Evolutionary conservation across 2,888 invertebrate genomes (phyloP), one percentile per base, ranked within the genome.

Genomic region (Lypha dubia): DNA sequence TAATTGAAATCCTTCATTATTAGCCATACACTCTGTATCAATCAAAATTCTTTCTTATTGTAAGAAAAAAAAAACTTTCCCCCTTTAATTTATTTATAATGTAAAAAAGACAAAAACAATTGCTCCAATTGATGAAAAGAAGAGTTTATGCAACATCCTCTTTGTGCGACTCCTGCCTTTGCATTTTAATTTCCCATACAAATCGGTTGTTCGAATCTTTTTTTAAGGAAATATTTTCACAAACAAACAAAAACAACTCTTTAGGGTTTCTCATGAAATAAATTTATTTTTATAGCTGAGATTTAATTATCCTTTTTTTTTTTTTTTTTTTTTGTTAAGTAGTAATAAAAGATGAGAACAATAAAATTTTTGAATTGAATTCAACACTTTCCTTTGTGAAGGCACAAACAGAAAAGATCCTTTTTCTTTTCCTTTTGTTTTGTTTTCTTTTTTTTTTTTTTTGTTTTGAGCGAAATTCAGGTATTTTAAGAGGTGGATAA

Each of bases 281-380:
- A 56, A 44, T 70, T 70, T 20, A 20, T 70, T 56, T 56, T 46
- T 28, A 56, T 17, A 28, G 44, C 70, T 17, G 41, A 56, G 63
- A 75, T 49, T 75, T 75, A 63, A 41, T 75, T 75, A 63, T 63
- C 24, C 74, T 51, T 53, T 74, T 63, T 38, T 74, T 9, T n/a
- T n/a, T n/a, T n/a, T n/a, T n/a, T n/a, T n/a, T n/a, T n/a, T n/a
- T n/a, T n/a, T n/a, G n/a, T n/a, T n/a, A n/a, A n/a, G n/a, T 20
- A 44, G 28, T 56, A 46, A 58, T 32, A 58, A 58, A 56, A 28
- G 22, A 3, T 28, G 44, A 32, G 32, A 75, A 75, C 65, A 75
- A 75, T 75, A 58, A 56, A 65, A 65, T 70, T 75, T 63, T 70
- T 56, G 58, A 81, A 74, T 74, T n/a, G n/a, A 81, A 74, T 68